Conservation (phyloP, 2,888 invertebrate species). For the Helicoverpa assulta region DNA sequence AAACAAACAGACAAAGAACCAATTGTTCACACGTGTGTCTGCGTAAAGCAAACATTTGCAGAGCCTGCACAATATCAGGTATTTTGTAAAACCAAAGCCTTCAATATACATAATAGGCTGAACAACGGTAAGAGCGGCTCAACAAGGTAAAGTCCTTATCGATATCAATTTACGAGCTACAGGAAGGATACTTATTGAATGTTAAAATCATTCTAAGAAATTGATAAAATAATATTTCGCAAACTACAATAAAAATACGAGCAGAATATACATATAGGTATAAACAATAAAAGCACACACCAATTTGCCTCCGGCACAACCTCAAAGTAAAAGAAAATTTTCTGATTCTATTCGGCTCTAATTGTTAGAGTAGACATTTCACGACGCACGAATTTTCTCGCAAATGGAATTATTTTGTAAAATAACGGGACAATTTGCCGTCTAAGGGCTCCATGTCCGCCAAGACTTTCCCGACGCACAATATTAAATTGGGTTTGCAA, state of each 20-base stretch:
- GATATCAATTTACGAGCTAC: neutral
- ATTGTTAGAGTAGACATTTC: conserved; percentile 13
- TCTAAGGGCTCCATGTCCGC: conserved; percentile 10
- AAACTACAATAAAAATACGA: no score
- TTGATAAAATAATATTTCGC: no score
- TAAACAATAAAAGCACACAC: neutral
- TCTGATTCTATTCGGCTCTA: conserved; percentile 11
- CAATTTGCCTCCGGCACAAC: neutral
- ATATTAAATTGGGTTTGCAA: conserved; percentile 55
- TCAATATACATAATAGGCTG: conserved; percentile 2
- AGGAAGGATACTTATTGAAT: neutral
- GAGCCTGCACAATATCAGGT: neutral
- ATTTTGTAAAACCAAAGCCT: neutral
- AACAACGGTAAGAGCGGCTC: neutral
- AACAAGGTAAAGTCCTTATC: neutral
- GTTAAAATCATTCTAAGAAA: neutral
- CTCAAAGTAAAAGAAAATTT: conserved; percentile 10
- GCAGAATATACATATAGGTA: no score
- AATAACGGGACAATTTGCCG: conserved; percentile 28
- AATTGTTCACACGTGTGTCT: neutral
- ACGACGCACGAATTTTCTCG: conserved; percentile 13
- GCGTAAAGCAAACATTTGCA: neutral
- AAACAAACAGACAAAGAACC: conserved; percentile 3
- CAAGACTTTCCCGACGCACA: conserved; percentile 10
- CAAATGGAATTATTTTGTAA: conserved; percentile 36